Evolutionary conservation across 2,797 vertebrate genomes (phyloP).

Genomic region (Mormyrops attenuatus): DNA sequence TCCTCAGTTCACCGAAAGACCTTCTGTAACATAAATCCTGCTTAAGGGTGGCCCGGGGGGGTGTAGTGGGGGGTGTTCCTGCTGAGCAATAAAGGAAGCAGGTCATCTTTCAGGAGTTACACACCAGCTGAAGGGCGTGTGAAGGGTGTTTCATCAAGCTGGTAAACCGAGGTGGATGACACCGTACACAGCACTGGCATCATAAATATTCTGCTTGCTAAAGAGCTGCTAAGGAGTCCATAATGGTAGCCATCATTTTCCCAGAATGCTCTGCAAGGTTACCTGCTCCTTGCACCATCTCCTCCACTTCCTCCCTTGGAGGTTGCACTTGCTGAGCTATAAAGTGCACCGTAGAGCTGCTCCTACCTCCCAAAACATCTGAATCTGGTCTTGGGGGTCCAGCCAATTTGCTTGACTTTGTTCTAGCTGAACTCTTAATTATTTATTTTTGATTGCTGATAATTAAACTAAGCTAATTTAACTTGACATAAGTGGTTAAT

Average conservation of each 20-base stretch:
- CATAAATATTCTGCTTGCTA: not conserved
- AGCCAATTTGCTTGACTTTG: not conserved
- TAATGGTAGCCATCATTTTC: not conserved
- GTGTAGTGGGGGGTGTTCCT: not conserved
- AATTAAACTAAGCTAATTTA: not conserved
- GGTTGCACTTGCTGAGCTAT: not conserved
- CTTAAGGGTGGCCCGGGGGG: not conserved
- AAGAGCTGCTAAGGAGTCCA: not conserved
- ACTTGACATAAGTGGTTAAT: not conserved
- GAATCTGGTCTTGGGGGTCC: not conserved
- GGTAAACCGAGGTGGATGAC: not conserved
- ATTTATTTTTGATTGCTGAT: not conserved
- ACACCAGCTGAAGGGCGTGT: not conserved
- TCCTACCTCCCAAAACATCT: not conserved
- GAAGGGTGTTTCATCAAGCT: not conserved
- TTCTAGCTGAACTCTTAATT: not conserved
- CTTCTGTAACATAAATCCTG: not conserved
- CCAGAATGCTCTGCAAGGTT: not conserved
- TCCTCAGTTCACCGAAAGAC: not conserved
- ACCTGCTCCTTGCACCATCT: not conserved
- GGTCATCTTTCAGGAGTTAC: not conserved
- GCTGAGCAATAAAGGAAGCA: not conserved
- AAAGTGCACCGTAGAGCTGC: not conserved
- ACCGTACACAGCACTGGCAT: not conserved
- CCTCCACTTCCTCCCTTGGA: not conserved